Conservation (phyloP, 2,797 vertebrate genomes). For the Tokudaia muenninki region DNA sequence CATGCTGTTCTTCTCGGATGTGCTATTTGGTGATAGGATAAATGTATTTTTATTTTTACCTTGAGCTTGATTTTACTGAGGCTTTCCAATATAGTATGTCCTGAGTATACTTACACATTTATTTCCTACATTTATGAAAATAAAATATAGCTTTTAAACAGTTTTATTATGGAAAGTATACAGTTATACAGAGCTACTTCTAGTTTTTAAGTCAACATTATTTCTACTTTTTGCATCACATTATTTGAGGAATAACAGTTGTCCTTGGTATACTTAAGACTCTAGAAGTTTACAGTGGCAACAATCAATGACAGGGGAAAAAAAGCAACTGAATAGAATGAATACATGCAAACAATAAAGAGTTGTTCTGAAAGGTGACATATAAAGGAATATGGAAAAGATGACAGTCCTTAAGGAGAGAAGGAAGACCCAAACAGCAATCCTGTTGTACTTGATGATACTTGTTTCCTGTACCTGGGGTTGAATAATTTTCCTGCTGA, state of each 20-base stretch:
- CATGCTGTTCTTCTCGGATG: background rate
- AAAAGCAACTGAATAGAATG: constrained; percentile 61
- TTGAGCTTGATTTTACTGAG: background rate
- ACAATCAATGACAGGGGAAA: constrained; percentile 42
- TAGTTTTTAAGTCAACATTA: constrained; percentile 7
- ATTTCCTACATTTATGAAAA: constrained; percentile 24
- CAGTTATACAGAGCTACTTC: background rate
- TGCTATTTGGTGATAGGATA: background rate
- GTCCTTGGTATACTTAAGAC: constrained; percentile 67
- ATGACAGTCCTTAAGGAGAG: constrained; percentile 83
- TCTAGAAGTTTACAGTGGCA: constrained; percentile 36
- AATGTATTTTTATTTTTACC: background rate
- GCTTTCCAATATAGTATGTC: background rate
- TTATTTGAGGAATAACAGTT: constrained; percentile 66
- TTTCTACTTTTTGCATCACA: constrained; percentile 46
- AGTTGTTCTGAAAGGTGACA: constrained; percentile 70
- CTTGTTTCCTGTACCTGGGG: constrained; percentile 83
- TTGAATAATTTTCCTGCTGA: constrained; percentile 84
- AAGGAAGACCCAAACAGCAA: constrained; percentile 77
- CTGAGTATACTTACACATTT: background rate
- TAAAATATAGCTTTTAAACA: constrained; percentile 47
- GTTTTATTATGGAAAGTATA: background rate
- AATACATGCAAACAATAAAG: constrained; percentile 75
- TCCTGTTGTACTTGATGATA: constrained; percentile 79
- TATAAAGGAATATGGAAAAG: constrained; percentile 85